These are phyloP conservation scores for Piezodorus guildinii DNA, from an alignment of 1,140 invertebrate species.

Conservation along the genomic window DNA sequence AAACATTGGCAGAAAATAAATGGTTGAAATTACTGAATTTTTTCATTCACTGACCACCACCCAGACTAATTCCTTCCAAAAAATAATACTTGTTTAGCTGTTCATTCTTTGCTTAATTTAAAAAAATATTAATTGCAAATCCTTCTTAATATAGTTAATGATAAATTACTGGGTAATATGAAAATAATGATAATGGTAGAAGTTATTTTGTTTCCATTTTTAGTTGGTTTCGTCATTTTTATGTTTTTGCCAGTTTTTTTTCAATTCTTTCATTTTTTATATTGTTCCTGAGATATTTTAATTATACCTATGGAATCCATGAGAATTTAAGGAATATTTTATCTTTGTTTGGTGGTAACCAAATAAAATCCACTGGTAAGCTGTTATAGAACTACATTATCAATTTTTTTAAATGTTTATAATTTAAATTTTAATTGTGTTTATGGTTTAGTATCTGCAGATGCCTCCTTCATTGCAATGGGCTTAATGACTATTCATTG, in stretches of 20 bases:
- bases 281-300: constrained; percentile 39
- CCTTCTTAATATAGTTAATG: too few species aligned
- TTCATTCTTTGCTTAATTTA: too few species aligned
- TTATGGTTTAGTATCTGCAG: constrained; percentile 30
- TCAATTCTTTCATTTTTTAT: constrained; percentile 39
- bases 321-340: constrained; percentile 34
- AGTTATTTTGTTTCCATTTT: constrained; percentile 21
- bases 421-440: background rate
- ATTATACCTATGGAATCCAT: constrained; percentile 35
- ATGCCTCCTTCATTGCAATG: constrained; percentile 43
- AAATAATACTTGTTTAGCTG: too few species aligned
- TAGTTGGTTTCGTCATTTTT: constrained; percentile 62
- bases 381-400: background rate
- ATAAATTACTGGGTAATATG: too few species aligned
- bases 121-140: too few species aligned
- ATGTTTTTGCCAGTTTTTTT: constrained; percentile 47
- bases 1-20: too few species aligned
- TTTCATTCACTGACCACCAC: too few species aligned
- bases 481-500: constrained; percentile 54
- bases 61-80: too few species aligned
- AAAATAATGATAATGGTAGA: too few species aligned
- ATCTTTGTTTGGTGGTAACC: background rate
- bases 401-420: constrained; percentile 6
- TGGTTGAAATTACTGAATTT: too few species aligned
- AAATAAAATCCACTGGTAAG: background rate